Evolutionary conservation across 2,888 invertebrate genomes (phyloP), one percentile per base, ranked within the genome.

Genomic region (Andrena marginata): DNA sequence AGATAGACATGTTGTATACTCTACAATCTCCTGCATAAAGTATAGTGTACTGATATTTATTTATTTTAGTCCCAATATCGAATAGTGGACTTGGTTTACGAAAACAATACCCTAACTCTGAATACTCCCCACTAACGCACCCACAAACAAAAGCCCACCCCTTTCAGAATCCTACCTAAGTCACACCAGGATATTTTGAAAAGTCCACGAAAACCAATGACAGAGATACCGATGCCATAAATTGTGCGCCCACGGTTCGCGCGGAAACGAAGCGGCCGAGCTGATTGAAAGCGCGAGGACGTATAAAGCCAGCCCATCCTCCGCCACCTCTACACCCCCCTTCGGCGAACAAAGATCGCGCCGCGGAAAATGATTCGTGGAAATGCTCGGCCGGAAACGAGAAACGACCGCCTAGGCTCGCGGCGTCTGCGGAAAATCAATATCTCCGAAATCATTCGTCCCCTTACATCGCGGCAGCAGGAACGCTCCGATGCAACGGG

Each of bases 401-500:
- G 23, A 23, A 54, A 54, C 20, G n/a, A 10, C 20, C 7, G 7
- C 20, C 54, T 56, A 8, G 54, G 3, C 54, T 20, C 4, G 56
- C 10, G 51, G 20, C 35, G 33, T 16, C 7, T 0, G 7, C 1
- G 54, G 31, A 8, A 80, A 77, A 77, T 80, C 80, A 62, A 80
- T 77, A 76, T 63, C 64, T 0, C 10, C 42, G 13, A 54, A 67
- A 71, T 78, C 65, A 71, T 67, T 71, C 78, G 33, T 31, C 23
- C 35, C 56, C 59, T 72, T 60, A 64, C 33, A 7, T 35, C 23
- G 20, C 20, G 23, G 5, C 0, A 1, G 13, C 6, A 4, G 7
- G 23, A 26, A 33, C 54, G 16, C 10, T n/a, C 3, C 56, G 5
- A 35, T 35, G 63, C 48, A 67, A 63, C 48, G 23, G 10, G 48